phyloP scores from a whole-genome alignment of 2,113 vertebrate species.

The Pardalotus punctatus region DNA sequence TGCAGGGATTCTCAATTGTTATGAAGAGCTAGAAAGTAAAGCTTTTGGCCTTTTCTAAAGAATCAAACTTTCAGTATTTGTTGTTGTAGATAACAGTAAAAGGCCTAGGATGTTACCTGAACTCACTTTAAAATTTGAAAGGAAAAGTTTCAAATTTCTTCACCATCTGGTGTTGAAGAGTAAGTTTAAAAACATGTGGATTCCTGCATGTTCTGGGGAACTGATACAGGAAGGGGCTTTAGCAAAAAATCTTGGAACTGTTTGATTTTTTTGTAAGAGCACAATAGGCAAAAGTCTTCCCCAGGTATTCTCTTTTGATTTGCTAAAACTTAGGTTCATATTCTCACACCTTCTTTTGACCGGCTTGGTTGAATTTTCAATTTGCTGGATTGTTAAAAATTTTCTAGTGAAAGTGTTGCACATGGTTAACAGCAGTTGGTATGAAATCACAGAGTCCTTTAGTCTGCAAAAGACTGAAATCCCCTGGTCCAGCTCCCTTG shows the following conservation, averaged over 20 bases:
- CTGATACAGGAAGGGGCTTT: background rate
- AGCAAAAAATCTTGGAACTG: background rate
- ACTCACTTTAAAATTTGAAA: background rate
- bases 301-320: background rate
- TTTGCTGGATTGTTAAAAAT: background rate
- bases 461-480: background rate
- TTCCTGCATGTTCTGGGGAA: background rate
- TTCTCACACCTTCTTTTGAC: background rate
- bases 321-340: background rate
- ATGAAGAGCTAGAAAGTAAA: background rate
- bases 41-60: background rate
- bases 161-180: background rate
- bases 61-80: background rate
- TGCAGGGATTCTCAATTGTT: background rate
- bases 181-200: background rate
- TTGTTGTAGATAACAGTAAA: background rate
- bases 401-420: background rate
- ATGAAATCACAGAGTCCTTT: background rate
- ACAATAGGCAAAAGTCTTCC: background rate
- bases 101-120: background rate
- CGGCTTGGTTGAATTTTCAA: background rate
- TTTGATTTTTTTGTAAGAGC: background rate
- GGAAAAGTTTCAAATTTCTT: background rate
- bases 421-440: background rate
- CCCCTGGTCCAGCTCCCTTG: background rate